Conservation (phyloP, 2,888 invertebrate species). For the Scaptodrosophila latifasciaeformis region DNA sequence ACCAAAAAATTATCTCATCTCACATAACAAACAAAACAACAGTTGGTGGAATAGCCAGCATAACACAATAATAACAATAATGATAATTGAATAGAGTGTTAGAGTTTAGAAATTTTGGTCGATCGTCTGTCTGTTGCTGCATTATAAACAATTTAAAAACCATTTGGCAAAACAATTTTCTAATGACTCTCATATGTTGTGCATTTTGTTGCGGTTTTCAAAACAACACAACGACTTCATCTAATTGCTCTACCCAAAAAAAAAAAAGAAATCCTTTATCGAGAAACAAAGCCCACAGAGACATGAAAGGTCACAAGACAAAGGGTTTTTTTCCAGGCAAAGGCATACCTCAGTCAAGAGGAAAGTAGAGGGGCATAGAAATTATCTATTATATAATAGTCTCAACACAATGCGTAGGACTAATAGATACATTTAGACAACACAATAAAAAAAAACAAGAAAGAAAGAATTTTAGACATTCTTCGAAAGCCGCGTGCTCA, state of each 20-base stretch:
- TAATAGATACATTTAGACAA: constrained; percentile 2
- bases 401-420: not conserved
- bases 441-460: constrained; percentile 29
- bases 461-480: constrained; percentile 44
- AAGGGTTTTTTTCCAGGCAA: constrained; percentile 2
- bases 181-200: constrained; percentile 66
- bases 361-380: not conserved
- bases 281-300: constrained; percentile 44
- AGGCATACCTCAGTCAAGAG: no score
- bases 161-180: constrained; percentile 69
- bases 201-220: constrained; percentile 62
- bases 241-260: constrained; percentile 59
- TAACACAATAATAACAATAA: not conserved
- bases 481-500: constrained; percentile 52
- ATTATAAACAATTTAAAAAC: constrained; percentile 66
- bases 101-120: constrained; percentile 46
- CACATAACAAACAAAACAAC: constrained; percentile 42
- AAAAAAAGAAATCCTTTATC: no score
- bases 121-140: constrained; percentile 1
- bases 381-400: not conserved
- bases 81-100: no score
- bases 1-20: constrained; percentile 48
- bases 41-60: constrained; percentile 21
- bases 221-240: no score
- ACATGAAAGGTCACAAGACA: constrained; percentile 9